Evolutionary conservation across 2,888 invertebrate genomes (phyloP), one percentile per base, ranked within the genome.

Genomic region (Leucozona laternaria): DNA sequence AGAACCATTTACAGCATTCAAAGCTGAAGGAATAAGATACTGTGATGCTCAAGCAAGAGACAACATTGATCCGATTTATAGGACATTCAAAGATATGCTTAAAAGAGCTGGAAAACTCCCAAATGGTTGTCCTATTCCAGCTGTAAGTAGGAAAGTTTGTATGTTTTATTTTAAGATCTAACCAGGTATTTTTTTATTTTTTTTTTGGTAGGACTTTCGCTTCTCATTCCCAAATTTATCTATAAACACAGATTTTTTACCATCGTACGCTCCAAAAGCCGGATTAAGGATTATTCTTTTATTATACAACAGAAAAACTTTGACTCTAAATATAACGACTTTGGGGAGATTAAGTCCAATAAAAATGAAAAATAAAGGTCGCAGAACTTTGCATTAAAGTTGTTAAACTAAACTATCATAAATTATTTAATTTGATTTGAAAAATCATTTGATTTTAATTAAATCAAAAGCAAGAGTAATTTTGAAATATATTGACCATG

Each of bases 141-240:
- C 66, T 17, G 66, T 66, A 66, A 48, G 66, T 58, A 15, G 22
- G 25, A 43, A 40, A 37, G 4, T 1, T 31, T n/a, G n/a, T n/a
- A 48, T 4, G 6, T 11, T 17, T 48, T 28, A 6, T 8, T 5
- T 62, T 40, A 15, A 2, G 2, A 10, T 48, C 1, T 48, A 20
- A 17, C 10, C 45, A 17, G 3, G 5, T 17, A n/a, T 31, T 31
- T 31, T 7, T 0, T n/a, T 48, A 7, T 28, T 15, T 66, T 48
- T 68, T 10, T 45, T 68, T 22, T 68, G 0, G 2, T 22, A 68
- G 53, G n/a, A 68, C n/a, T 68, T 17, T 40, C 68, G n/a, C n/a
- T 68, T 40, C 45, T 6, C 4, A 5, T 37, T 68, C 2, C 20
- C 8, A 40, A 68, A 68, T 68, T 1, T 68, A 17, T 15, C 68